A percentile compares a stretch with the other conserved stretches of the same genome.
phyloP scores from a whole-genome alignment of 2,888 invertebrate genomes.

The Sylvicola fuscatus region DNA sequence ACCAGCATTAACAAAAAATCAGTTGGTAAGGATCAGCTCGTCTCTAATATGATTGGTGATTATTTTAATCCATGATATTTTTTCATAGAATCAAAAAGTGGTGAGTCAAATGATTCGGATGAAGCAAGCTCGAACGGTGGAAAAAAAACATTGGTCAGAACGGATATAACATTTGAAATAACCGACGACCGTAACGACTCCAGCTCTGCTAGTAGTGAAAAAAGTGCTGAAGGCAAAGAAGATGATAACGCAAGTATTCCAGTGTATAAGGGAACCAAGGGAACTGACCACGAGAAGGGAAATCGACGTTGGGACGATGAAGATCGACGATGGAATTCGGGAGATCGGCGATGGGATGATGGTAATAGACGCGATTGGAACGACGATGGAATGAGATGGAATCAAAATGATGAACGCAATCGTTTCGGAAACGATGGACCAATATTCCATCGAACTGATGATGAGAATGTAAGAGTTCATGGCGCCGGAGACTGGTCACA shows the following conservation, averaged over 20 bases:
- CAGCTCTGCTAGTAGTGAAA: conserved; percentile 14
- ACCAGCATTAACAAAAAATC: conserved; percentile 12
- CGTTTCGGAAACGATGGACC: conserved; percentile 16
- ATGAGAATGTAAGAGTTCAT: conserved; percentile 14
- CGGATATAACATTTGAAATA: conserved; percentile 26
- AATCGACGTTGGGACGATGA: not conserved
- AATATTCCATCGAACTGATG: conserved; percentile 13
- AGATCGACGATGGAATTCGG: not conserved
- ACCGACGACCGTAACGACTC: conserved; percentile 15
- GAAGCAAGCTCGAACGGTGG: conserved; percentile 12
- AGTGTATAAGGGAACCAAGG: conserved; percentile 16
- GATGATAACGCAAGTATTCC: conserved; percentile 2
- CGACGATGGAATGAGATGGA: conserved; percentile 6
- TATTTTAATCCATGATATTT: too few species aligned
- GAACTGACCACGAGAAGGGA: not conserved
- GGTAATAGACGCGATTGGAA: not conserved
- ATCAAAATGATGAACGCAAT: conserved; percentile 10
- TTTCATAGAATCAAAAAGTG: conserved; percentile 1
- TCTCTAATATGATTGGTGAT: too few species aligned
- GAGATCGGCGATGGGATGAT: conserved; percentile 1
- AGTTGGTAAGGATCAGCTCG: conserved; percentile 1
- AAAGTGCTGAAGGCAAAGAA: conserved; percentile 1
- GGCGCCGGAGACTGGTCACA: conserved; percentile 20
- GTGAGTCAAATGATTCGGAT: not conserved
- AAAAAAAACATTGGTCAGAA: conserved; percentile 24